Evolutionary conservation across 1,140 invertebrate genomes (phyloP).

Genomic region (Belonocnema kinseyi): DNA sequence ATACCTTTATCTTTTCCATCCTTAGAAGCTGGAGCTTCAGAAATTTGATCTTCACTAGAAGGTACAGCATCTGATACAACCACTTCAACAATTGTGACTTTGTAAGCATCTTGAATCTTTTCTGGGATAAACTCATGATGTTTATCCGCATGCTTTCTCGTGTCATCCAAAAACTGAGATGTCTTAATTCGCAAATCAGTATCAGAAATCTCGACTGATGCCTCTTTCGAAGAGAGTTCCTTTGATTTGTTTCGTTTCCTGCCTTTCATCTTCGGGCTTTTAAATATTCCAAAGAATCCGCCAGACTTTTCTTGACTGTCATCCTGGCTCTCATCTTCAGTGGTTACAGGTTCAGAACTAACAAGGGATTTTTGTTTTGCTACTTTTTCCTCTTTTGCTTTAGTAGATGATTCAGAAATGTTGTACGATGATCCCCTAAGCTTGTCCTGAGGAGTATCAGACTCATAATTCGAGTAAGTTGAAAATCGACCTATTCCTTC

Average conservation of each 20-base stretch:
- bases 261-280: slow-evolving; percentile 61
- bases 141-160: slow-evolving; percentile 46
- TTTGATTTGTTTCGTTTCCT: slow-evolving; percentile 60
- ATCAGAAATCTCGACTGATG: slow-evolving; percentile 50
- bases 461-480: slow-evolving; percentile 1
- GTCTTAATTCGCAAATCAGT: slow-evolving; percentile 54
- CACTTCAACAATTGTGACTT: slow-evolving; percentile 15
- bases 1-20: slow-evolving; percentile 42
- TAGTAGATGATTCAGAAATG: neutral
- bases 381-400: slow-evolving; percentile 43
- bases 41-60: slow-evolving; percentile 33
- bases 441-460: slow-evolving; percentile 11
- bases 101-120: neutral
- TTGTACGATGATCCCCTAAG: slow-evolving; percentile 18
- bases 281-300: slow-evolving; percentile 65
- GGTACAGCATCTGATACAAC: neutral
- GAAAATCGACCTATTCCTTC: slow-evolving; percentile 9
- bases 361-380: slow-evolving; percentile 26
- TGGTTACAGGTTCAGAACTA: neutral
- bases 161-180: slow-evolving; percentile 54
- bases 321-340: slow-evolving; percentile 34
- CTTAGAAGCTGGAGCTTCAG: slow-evolving; percentile 39
- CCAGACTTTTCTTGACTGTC: slow-evolving; percentile 54
- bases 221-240: slow-evolving; percentile 58
- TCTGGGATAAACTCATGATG: slow-evolving; percentile 27